A percentile compares a stretch with the other conserved stretches of the same genome.
Evolutionary conservation across 2,888 invertebrate species (phyloP).

Genomic region (Lasioglossum oenotherae): DNA sequence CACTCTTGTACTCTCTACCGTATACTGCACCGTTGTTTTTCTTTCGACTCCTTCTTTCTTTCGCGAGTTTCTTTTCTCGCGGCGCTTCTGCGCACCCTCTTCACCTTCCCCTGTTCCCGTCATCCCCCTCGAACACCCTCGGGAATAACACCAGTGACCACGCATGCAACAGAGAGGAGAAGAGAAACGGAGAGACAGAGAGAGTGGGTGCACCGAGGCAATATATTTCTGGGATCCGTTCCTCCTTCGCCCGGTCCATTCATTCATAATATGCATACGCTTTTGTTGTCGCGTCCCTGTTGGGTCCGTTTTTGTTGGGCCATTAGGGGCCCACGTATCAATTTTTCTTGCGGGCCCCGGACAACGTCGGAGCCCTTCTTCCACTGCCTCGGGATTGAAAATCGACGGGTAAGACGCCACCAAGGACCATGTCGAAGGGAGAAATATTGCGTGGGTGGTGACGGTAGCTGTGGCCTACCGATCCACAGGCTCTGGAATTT

Average conservation of each 20-base stretch:
- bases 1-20: neutral
- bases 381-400: constrained; percentile 35
- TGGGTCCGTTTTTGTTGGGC: constrained; percentile 79
- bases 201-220: constrained; percentile 79
- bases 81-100: constrained; percentile 35
- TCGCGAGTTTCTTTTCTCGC: constrained; percentile 38
- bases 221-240: constrained; percentile 81
- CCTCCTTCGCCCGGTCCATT: constrained; percentile 78
- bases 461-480: constrained; percentile 15
- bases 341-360: constrained; percentile 77
- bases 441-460: constrained; percentile 31
- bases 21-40: constrained; percentile 40
- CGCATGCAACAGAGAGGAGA: constrained; percentile 71
- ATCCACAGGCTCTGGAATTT: neutral
- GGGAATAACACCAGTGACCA: constrained; percentile 54
- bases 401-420: constrained; percentile 21
- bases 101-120: constrained; percentile 1
- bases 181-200: neutral
- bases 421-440: constrained; percentile 22
- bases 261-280: constrained; percentile 82
- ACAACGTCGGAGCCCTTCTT: constrained; percentile 59
- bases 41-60: constrained; percentile 48
- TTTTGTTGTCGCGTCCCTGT: constrained; percentile 81
- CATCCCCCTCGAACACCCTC: constrained; percentile 19
- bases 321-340: constrained; percentile 82